A percentile compares a stretch with the other conserved stretches of the same genome.
These are phyloP conservation scores for Lycaena phlaeas DNA, from an alignment of 2,888 invertebrate species.

Conservation along the genomic window DNA sequence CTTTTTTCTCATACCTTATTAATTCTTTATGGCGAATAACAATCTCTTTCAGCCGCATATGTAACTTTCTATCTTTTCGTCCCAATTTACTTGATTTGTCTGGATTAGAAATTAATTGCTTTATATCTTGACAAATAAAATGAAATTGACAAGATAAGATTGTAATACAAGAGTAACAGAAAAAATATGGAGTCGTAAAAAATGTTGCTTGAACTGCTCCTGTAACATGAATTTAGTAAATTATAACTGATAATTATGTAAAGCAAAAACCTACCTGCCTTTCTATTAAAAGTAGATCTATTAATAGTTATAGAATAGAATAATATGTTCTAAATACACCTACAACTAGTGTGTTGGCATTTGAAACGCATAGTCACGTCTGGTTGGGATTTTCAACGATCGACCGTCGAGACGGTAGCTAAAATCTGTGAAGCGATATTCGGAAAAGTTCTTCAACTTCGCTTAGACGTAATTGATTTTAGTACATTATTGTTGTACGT, in stretches of 20 bases:
- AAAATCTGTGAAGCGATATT: too few species aligned
- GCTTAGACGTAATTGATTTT: too few species aligned
- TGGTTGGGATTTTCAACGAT: too few species aligned
- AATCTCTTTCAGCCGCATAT: slow-evolving; percentile 22
- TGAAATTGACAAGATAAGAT: slow-evolving; percentile 36
- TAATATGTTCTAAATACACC: too few species aligned
- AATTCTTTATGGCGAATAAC: slow-evolving; percentile 31
- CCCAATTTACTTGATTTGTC: background rate
- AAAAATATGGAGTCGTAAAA: slow-evolving; percentile 33
- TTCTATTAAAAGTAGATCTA: too few species aligned
- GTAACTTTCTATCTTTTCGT: slow-evolving; percentile 15
- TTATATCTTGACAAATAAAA: slow-evolving; percentile 29
- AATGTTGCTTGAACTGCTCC: slow-evolving; percentile 23
- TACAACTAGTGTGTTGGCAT: too few species aligned
- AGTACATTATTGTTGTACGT: too few species aligned
- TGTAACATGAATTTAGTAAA: slow-evolving; percentile 11
- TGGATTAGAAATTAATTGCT: slow-evolving; percentile 18
- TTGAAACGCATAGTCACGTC: too few species aligned
- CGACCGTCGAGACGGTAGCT: too few species aligned
- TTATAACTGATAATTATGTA: background rate
- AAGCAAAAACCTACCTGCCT: background rate
- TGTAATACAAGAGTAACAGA: slow-evolving; percentile 34
- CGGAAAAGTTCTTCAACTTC: too few species aligned
- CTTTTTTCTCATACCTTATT: slow-evolving; percentile 26
- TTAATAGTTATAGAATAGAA: too few species aligned